phyloP scores from a whole-genome alignment of 2,113 vertebrate species.

The Lamprologus ornatipinnis region DNA sequence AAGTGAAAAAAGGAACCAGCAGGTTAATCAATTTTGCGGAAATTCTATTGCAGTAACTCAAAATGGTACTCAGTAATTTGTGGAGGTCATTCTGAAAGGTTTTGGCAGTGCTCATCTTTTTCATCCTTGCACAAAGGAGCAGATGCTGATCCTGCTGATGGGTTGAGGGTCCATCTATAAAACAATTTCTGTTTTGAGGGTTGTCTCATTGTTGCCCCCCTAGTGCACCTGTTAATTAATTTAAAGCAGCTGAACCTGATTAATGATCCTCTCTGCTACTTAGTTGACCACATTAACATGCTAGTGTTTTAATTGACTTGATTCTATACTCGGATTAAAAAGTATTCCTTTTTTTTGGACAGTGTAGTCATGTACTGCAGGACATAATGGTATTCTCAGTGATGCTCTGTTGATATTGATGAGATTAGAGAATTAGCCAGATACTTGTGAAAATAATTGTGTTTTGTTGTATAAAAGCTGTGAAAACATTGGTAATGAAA shows the following conservation, averaged over 20 bases:
- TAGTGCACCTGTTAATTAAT: not conserved
- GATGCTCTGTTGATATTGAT: not conserved
- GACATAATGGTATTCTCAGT: not conserved
- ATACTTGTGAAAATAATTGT: not conserved
- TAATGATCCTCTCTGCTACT: not conserved
- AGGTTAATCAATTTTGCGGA: not conserved
- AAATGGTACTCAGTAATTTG: not conserved
- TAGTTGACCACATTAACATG: not conserved
- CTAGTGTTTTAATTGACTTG: not conserved
- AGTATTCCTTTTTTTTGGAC: not conserved
- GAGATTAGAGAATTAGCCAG: not conserved
- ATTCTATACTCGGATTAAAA: not conserved
- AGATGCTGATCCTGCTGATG: not conserved
- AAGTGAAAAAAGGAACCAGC: not conserved
- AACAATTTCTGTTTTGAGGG: not conserved
- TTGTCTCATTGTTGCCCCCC: not conserved
- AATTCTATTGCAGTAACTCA: not conserved
- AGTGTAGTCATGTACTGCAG: not conserved
- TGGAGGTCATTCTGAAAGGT: not conserved
- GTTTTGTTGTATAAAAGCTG: not conserved
- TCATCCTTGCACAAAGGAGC: not conserved
- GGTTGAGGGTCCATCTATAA: not conserved
- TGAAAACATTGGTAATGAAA: not conserved
- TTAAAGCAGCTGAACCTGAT: not conserved
- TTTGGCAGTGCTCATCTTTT: not conserved